A percentile compares a stretch with the other conserved stretches of the same genome.
Evolutionary conservation across 2,888 invertebrate species (phyloP).

Genomic region (Conistra vaccinii): DNA sequence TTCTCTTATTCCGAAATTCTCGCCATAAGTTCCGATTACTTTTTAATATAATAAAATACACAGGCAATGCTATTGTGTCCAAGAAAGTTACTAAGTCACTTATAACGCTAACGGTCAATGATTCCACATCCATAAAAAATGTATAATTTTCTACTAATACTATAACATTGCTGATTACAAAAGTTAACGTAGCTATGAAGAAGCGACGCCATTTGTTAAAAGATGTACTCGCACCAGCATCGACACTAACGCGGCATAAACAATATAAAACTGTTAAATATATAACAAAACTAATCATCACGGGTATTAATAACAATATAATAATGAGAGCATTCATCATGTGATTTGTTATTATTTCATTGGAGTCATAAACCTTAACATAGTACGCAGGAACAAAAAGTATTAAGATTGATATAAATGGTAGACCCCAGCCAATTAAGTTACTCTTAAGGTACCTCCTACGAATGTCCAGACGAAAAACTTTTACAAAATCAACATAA

Average conservation of each 20-base stretch:
- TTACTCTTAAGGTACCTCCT: constrained; percentile 12
- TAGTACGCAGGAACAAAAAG: background rate
- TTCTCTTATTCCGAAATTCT: constrained; percentile 4
- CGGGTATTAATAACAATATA: constrained; percentile 7
- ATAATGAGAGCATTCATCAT: background rate
- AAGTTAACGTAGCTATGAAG: constrained; percentile 27
- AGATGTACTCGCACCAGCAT: background rate
- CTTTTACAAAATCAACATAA: constrained; percentile 32
- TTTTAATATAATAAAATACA: constrained; percentile 22
- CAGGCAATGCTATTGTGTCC: background rate
- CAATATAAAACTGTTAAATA: constrained; percentile 1
- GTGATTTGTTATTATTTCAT: background rate
- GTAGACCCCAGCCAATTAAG: constrained; percentile 17
- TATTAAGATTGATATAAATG: background rate
- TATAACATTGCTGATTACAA: constrained; percentile 20
- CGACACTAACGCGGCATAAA: background rate
- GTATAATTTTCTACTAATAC: background rate
- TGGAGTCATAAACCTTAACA: background rate
- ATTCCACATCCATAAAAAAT: background rate
- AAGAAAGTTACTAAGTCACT: constrained; percentile 6
- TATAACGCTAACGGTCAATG: constrained; percentile 5
- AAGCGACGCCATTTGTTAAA: constrained; percentile 17
- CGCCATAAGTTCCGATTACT: constrained; percentile 27
- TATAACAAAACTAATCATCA: constrained; percentile 3
- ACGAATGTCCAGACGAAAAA: constrained; percentile 11